A percentile compares a stretch with the other conserved stretches of the same genome.
Evolutionary conservation across 2,797 vertebrate genomes (phyloP).

Genomic region (Cryptoblepharus egeriae): DNA sequence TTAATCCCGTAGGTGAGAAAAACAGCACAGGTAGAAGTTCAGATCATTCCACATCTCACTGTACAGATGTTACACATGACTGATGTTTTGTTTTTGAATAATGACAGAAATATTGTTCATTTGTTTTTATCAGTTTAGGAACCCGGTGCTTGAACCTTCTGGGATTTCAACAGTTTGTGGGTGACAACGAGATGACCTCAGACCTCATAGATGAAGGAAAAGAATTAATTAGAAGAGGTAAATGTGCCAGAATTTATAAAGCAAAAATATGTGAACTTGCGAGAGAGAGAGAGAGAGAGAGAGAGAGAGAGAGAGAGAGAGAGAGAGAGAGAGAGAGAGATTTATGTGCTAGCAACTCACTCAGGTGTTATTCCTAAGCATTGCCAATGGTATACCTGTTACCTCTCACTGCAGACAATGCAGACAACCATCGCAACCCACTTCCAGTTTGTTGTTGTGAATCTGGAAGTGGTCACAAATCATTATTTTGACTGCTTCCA

Average conservation of each 20-base stretch:
- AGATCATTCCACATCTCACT: too few species aligned
- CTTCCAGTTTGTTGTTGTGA: too few species aligned
- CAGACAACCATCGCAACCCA: too few species aligned
- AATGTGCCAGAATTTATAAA: conserved; percentile 24
- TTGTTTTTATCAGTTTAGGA: conserved; percentile 83
- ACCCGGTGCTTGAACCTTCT: conserved; percentile 96
- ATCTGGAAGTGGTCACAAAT: background rate
- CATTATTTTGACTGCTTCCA: too few species aligned
- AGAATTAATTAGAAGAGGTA: conserved; percentile 93
- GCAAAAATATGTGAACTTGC: background rate
- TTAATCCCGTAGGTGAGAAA: background rate
- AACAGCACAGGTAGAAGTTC: background rate
- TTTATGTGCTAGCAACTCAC: too few species aligned
- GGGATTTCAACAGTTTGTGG: conserved; percentile 98
- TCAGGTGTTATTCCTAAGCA: too few species aligned
- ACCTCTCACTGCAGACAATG: background rate
- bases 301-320: background rate
- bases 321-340: background rate
- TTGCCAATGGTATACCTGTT: background rate
- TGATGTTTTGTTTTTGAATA: background rate
- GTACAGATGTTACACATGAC: background rate
- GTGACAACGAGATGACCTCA: conserved; percentile 95
- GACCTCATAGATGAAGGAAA: conserved; percentile 97
- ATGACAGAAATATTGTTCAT: conserved; percentile 31
- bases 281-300: background rate